Base-by-base conservation (phyloP, 2,888 invertebrate species). In the Dicyrtoma fusca region DNA sequence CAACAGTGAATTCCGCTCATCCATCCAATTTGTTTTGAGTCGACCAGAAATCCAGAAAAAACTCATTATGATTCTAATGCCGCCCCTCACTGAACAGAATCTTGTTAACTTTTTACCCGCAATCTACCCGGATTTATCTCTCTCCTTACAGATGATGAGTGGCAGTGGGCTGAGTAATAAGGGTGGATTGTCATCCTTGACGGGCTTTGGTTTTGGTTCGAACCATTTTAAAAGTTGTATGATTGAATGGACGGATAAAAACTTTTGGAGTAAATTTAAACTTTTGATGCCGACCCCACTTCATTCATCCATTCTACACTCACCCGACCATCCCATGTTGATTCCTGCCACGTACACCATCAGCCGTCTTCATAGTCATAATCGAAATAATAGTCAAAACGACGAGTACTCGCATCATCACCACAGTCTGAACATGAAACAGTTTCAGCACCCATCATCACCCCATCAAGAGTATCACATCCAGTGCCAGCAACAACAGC, bases 1-100 rank as follows among this genome's bases (percentile, higher is more conserved):
- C 82, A 89, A 92, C 75, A 91, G 91, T 83, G 94, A 95, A 82
- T 92, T 94, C 83, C 92, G 92, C 85, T 90, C 92, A 57, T 92
- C 92, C 55, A 91, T 94, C 82, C 92, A 91, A 53, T 71, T 69
- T 23, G 75, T 76, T 2, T 71, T 79, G 65, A 71, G 65, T 63
- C 74, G 77, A 34, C 73, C 51, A 14, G 63, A 59, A 25, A 25
- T 75, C 55, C 74, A 65, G 21, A 76, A 71, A 64, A 79, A 79
- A 69, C 68, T 79, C 25, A 71, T 79, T 55, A 68, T 79, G 49
- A 74, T 79, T 53, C 74, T 75, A 47, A 26, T 79, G 11, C 78
- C 77, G 44, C 75, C 75, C 47, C 69, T 76, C 25, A 62, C 65
- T 23, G 73, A 76, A 55, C 68, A 72, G 47, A 72, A 53, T 62